Conservation (phyloP, 2,797 vertebrate genomes). For the Apogon talboti region DNA sequence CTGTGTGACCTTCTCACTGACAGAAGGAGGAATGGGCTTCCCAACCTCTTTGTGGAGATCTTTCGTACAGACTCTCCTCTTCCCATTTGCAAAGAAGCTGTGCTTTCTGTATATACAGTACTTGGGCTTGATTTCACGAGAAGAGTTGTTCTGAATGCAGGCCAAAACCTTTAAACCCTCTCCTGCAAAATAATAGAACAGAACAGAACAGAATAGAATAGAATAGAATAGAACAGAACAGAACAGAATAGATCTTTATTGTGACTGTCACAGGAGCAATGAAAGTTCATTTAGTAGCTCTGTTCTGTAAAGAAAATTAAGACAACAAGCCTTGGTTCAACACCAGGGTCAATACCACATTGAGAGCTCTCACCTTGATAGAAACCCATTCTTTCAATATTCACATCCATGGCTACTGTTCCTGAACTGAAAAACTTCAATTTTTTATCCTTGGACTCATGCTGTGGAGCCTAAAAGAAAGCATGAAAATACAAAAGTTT, state of each 20-base stretch:
- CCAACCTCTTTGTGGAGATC: slow-evolving; percentile 89
- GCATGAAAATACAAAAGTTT: not conserved
- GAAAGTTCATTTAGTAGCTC: too few species aligned
- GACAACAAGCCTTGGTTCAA: not conserved
- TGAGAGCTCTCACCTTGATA: slow-evolving; percentile 62
- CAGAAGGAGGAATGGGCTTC: slow-evolving; percentile 86
- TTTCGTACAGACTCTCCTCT: slow-evolving; percentile 85
- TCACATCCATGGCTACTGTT: slow-evolving; percentile 76
- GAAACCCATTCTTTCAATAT: slow-evolving; percentile 76
- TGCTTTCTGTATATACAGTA: slow-evolving; percentile 90
- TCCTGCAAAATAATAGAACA: slow-evolving; percentile 3
- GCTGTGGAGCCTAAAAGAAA: slow-evolving; percentile 73
- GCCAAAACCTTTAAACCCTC: slow-evolving; percentile 87
- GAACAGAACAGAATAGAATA: too few species aligned
- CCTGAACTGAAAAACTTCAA: slow-evolving; percentile 75
- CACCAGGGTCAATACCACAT: not conserved
- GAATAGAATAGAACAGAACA: too few species aligned
- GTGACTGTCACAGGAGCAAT: too few species aligned
- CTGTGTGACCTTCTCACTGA: slow-evolving; percentile 84
- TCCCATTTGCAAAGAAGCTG: slow-evolving; percentile 89
- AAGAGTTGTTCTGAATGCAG: slow-evolving; percentile 90
- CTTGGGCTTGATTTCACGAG: slow-evolving; percentile 91
- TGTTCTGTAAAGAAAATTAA: too few species aligned
- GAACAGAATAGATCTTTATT: too few species aligned
- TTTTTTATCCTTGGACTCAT: slow-evolving; percentile 75